phyloP scores from a whole-genome alignment of 2,888 invertebrate species.

The Pyrrhia umbra region DNA sequence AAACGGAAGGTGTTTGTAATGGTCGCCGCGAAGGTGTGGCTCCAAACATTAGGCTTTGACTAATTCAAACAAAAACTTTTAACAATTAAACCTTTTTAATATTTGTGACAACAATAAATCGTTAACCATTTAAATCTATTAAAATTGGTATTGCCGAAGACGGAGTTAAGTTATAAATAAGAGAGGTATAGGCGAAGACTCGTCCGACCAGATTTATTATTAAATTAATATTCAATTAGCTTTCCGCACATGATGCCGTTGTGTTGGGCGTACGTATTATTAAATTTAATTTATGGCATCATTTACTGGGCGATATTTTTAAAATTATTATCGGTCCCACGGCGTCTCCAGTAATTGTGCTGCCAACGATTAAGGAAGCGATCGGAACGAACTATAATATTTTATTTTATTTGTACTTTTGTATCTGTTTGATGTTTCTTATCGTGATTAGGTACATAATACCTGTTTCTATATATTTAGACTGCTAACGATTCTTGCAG shows the following conservation, averaged over 20 bases:
- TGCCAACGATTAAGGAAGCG: slow-evolving; percentile 75
- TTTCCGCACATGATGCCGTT: slow-evolving; percentile 89
- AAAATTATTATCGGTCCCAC: slow-evolving; percentile 85
- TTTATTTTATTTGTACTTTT: slow-evolving; percentile 40
- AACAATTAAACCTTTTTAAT: slow-evolving; percentile 57
- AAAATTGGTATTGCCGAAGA: slow-evolving; percentile 70
- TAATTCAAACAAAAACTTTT: slow-evolving; percentile 60
- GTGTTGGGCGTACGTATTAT: slow-evolving; percentile 88
- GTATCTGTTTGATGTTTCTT: slow-evolving; percentile 34
- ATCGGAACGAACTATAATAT: slow-evolving; percentile 56
- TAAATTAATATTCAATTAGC: slow-evolving; percentile 90
- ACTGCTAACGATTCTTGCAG: slow-evolving; percentile 34
- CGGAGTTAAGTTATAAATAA: slow-evolving; percentile 85
- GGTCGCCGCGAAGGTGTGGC: slow-evolving; percentile 82
- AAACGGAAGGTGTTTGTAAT: slow-evolving; percentile 88
- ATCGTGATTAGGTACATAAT: not conserved
- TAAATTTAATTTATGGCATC: slow-evolving; percentile 89
- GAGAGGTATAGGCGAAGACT: slow-evolving; percentile 76
- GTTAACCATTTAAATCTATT: slow-evolving; percentile 70
- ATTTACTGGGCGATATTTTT: slow-evolving; percentile 88
- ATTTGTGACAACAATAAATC: slow-evolving; percentile 67
- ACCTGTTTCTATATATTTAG: slow-evolving; percentile 25
- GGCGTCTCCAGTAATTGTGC: slow-evolving; percentile 81
- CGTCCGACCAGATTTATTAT: slow-evolving; percentile 87
- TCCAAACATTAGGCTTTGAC: slow-evolving; percentile 75